Percentiles rank a stretch among this genome's conserved stretches.
phyloP scores from a whole-genome alignment of 2,888 invertebrate genomes.

The Sericinus montela region DNA sequence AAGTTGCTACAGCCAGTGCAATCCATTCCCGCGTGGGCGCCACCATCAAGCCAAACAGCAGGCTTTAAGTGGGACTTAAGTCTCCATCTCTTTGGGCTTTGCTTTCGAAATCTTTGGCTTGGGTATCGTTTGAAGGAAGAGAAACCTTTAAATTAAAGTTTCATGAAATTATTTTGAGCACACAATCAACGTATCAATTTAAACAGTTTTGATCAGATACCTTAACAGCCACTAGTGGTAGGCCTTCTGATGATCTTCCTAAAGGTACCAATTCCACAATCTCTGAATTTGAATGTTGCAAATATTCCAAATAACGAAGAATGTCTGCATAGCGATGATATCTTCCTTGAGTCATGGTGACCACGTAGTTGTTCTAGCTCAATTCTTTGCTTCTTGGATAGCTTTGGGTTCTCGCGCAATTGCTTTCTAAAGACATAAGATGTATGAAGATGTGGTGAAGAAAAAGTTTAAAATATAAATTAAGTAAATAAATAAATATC shows the following conservation, averaged over 20 bases:
- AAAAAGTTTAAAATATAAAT: too few species aligned
- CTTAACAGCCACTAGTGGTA: slow-evolving; percentile 85
- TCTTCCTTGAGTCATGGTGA: slow-evolving; percentile 85
- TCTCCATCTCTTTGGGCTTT: slow-evolving; percentile 63
- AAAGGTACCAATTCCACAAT: slow-evolving; percentile 84
- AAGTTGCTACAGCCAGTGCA: slow-evolving; percentile 86
- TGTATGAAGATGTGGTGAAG: too few species aligned
- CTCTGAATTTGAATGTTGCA: slow-evolving; percentile 82
- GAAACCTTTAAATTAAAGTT: slow-evolving; percentile 45
- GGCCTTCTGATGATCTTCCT: slow-evolving; percentile 85
- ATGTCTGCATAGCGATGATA: slow-evolving; percentile 87
- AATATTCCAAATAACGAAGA: slow-evolving; percentile 82
- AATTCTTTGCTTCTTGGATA: slow-evolving; percentile 80
- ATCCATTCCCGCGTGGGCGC: slow-evolving; percentile 90
- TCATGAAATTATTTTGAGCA: not conserved
- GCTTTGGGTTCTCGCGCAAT: slow-evolving; percentile 83
- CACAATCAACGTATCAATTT: not conserved
- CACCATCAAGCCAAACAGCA: slow-evolving; percentile 90
- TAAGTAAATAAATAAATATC: too few species aligned
- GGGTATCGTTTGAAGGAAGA: slow-evolving; percentile 49
- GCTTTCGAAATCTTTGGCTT: slow-evolving; percentile 28
- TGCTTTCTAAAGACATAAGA: slow-evolving; percentile 72
- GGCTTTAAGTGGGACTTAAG: slow-evolving; percentile 78
- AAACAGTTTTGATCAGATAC: slow-evolving; percentile 46
- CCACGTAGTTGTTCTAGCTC: slow-evolving; percentile 78